These are phyloP conservation scores for Cyclina sinensis DNA, from an alignment of 1,140 invertebrate genomes.

Conservation along the genomic window DNA sequence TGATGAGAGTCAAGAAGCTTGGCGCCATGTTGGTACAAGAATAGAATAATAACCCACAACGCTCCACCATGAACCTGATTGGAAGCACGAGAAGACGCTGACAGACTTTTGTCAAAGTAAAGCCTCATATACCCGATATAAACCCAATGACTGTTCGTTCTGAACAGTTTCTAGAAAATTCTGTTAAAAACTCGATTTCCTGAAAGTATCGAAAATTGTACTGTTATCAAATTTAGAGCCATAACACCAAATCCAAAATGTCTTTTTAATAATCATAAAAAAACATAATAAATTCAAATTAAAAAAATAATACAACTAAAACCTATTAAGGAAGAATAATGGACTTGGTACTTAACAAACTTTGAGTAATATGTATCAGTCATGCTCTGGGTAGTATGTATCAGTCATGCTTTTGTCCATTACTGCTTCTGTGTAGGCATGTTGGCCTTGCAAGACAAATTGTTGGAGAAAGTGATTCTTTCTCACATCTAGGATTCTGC, in stretches of 20 bases:
- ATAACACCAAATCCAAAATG: not conserved
- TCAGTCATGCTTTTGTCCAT: too few species aligned
- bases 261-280: not conserved
- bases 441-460: too few species aligned
- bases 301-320: not conserved
- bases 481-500: too few species aligned
- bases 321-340: not conserved
- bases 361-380: slow-evolving; percentile 14
- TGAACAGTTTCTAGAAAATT: slow-evolving; percentile 9
- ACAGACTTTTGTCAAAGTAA: not conserved
- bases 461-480: too few species aligned
- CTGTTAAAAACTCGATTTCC: not conserved
- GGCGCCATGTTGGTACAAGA: slow-evolving; percentile 8
- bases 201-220: not conserved
- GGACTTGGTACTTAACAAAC: slow-evolving; percentile 19
- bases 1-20: not conserved
- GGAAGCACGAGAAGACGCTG: slow-evolving; percentile 1
- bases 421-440: too few species aligned
- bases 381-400: too few species aligned
- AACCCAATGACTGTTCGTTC: slow-evolving; percentile 1
- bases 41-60: slow-evolving; percentile 20
- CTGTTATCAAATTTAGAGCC: not conserved
- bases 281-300: not conserved
- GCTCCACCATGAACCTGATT: slow-evolving; percentile 20
- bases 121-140: not conserved